Percentiles rank a stretch among this genome's conserved stretches.
Conservation (phyloP, 1,140 invertebrate genomes). For the Cyclina sinensis region DNA sequence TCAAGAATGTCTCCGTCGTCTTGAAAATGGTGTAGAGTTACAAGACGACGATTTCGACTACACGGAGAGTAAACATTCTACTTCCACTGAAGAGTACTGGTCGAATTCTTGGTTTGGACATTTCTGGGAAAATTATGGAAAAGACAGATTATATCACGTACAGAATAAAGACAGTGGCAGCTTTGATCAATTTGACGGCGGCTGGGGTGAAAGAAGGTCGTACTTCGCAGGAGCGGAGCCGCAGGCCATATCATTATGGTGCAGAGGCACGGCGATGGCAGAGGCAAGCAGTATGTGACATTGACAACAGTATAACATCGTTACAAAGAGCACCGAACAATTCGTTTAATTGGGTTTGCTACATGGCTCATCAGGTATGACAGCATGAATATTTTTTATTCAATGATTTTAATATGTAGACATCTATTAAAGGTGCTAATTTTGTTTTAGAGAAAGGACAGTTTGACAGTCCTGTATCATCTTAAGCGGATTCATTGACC, state of each 20-base stretch:
- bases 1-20: constrained; percentile 32
- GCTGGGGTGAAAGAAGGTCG: background rate
- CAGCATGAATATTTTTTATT: too few species aligned
- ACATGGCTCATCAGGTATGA: constrained; percentile 77
- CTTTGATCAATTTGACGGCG: background rate
- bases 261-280: constrained; percentile 79
- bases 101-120: background rate
- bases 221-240: background rate
- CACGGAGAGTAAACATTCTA: background rate
- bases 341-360: constrained; percentile 78
- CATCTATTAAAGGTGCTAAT: too few species aligned
- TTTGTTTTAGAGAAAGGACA: too few species aligned
- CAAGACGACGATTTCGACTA: constrained; percentile 47
- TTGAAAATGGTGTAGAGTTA: constrained; percentile 60
- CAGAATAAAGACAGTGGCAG: background rate
- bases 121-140: background rate
- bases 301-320: constrained; percentile 69
- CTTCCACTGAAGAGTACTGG: background rate
- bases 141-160: background rate
- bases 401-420: too few species aligned
- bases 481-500: too few species aligned
- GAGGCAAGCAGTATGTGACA: constrained; percentile 75
- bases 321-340: constrained; percentile 49
- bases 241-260: constrained; percentile 71
- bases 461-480: too few species aligned